Evolutionary conservation across 2,888 invertebrate species (phyloP).

Genomic region (Oxytorus armatus): DNA sequence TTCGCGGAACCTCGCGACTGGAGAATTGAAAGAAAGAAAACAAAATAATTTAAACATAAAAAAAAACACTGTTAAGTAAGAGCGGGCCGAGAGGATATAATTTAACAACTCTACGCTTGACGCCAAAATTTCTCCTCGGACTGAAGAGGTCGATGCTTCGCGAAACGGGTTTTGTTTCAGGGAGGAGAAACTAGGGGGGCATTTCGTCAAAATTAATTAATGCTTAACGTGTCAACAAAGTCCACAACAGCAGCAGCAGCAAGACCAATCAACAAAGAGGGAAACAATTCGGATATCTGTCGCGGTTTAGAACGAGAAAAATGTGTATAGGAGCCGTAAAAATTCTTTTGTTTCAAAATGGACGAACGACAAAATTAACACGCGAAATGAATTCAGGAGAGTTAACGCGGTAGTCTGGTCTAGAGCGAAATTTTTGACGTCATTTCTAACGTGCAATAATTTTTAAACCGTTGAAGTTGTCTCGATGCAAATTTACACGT

Average conservation of each 20-base stretch:
- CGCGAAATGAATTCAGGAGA: no score
- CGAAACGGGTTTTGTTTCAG: constrained; percentile 69
- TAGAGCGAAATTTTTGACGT: no score
- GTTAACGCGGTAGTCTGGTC: no score
- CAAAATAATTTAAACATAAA: constrained; percentile 26
- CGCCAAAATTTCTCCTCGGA: constrained; percentile 41
- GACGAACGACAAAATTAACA: no score
- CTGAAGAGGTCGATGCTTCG: constrained; percentile 63
- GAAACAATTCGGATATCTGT: constrained; percentile 15
- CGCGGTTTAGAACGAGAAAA: no score
- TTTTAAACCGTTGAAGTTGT: no score
- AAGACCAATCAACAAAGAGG: background rate
- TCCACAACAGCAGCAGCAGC: constrained; percentile 43
- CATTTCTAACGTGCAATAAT: no score
- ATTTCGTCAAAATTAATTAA: constrained; percentile 74
- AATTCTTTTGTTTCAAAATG: no score
- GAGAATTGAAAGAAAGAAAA: constrained; percentile 33
- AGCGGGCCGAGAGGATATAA: constrained; percentile 35
- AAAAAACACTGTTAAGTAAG: constrained; percentile 9
- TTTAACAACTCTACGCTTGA: constrained; percentile 59
- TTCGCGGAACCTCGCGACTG: constrained; percentile 33
- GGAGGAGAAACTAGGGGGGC: no score
- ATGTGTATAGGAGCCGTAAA: no score
- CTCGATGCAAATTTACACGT: no score
- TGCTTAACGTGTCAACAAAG: constrained; percentile 64